phyloP scores from a whole-genome alignment of 2,113 vertebrate genomes.

The Xenopus tropicalis region UCB_Xtro_10.0 CM004451.2:69400501-69401000 shows the following conservation, averaged over 20 bases:
- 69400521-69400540: background rate
- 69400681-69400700: slow-evolving; percentile 15
- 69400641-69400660: slow-evolving; percentile 22
- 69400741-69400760: slow-evolving; percentile 21
- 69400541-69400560: background rate
- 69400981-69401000: background rate
- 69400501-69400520: slow-evolving; percentile 17
- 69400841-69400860: background rate
- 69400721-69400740: slow-evolving; percentile 13
- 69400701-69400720: slow-evolving; percentile 14
- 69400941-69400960: slow-evolving; percentile 2
- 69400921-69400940: slow-evolving; percentile 16
- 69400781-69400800: slow-evolving; percentile 7
- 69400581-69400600: slow-evolving; percentile 23
- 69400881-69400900: slow-evolving; percentile 2
- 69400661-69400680: slow-evolving; percentile 12
- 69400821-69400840: slow-evolving; percentile 2
- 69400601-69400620: slow-evolving; percentile 4
- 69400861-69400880: slow-evolving; percentile 3
- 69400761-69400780: background rate
- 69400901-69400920: background rate
- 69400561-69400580: slow-evolving; percentile 3
- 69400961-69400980: slow-evolving; percentile 9
- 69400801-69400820: slow-evolving; percentile 16
- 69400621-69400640: background rate